A percentile compares a stretch with the other conserved stretches of the same genome.
These are phyloP conservation scores for Myotis myotis DNA, from an alignment of 2,797 vertebrate species.

Conservation along the genomic window DNA sequence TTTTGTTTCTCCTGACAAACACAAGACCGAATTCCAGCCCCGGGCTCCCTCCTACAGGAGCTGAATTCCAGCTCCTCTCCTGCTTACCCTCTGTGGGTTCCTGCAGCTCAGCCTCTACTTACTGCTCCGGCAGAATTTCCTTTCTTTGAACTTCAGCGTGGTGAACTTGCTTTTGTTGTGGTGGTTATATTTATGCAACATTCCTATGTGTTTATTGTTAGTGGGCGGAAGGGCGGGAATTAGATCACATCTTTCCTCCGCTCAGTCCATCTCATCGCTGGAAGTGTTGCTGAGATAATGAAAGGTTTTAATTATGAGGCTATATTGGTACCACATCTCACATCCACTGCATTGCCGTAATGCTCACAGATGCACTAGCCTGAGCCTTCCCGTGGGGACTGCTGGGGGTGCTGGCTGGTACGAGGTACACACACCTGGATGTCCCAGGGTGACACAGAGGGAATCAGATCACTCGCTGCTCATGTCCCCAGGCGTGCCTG, in stretches of 20 bases:
- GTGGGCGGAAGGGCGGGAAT: background rate
- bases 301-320: background rate
- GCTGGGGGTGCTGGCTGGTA: background rate
- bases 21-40: background rate
- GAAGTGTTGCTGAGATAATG: background rate
- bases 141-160: background rate
- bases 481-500: background rate
- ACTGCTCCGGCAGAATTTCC: background rate
- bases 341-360: accelerated
- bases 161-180: background rate
- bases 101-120: background rate
- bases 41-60: background rate
- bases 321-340: background rate
- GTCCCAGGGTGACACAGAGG: background rate
- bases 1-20: background rate
- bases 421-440: background rate
- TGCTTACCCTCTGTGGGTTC: background rate
- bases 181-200: background rate
- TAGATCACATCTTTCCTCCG: background rate
- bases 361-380: accelerated
- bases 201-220: background rate
- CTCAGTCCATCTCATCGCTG: background rate
- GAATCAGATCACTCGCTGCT: background rate
- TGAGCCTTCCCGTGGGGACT: background rate
- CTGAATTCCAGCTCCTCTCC: too few species aligned